Conservation (phyloP, 2,797 vertebrate genomes). For the Crocidura indochinensis region DNA sequence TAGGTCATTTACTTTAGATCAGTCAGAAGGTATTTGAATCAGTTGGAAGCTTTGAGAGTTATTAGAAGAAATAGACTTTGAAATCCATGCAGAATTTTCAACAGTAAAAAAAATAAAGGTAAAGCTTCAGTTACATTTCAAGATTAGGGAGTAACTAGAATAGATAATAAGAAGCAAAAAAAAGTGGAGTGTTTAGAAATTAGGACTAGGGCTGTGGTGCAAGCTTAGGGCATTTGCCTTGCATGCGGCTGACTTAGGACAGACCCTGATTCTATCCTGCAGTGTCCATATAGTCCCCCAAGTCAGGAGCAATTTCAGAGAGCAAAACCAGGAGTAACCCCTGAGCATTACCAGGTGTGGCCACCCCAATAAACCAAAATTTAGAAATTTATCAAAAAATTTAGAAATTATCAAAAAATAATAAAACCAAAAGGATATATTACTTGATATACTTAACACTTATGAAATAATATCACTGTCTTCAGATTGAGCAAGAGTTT, state of each 20-base stretch:
- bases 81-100: not conserved
- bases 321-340: no score
- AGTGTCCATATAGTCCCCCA: no score
- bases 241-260: no score
- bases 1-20: not conserved
- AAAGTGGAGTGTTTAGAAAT: no score
- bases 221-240: no score
- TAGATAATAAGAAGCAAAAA: not conserved
- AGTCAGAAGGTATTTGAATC: not conserved
- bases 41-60: not conserved
- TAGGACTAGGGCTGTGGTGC: no score
- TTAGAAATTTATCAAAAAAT: no score
- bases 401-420: not conserved
- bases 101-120: not conserved
- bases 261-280: no score
- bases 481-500: conserved; percentile 3
- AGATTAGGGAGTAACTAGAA: not conserved
- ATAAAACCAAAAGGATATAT: not conserved
- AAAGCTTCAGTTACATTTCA: not conserved
- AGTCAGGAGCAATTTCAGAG: no score
- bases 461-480: not conserved
- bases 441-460: not conserved
- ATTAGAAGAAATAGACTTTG: not conserved
- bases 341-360: no score
- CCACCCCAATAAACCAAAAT: no score